Base-by-base conservation (phyloP, 2,888 invertebrate species). In the Biston stratarius region DNA sequence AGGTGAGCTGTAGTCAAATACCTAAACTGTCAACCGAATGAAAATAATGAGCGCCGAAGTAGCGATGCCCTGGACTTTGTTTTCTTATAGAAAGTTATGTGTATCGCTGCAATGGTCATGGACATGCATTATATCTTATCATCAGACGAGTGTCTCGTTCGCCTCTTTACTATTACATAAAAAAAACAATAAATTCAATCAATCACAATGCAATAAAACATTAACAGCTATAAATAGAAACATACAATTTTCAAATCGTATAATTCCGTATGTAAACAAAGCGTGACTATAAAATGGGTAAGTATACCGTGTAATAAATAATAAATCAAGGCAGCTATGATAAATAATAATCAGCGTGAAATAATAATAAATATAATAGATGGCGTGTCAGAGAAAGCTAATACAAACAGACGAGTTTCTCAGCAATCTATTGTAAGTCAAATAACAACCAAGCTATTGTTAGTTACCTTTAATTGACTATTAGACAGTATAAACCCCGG, bases 351-450 rank as follows among this genome's bases (percentile, higher is more conserved):
- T 61, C 11, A 58, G 55, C 66, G 61, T 69, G 62, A 67, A 72
- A 71, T 63, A 60, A 68, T 62, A 47, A 66, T 53, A 45, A 45
- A 48, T 52, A 14, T 53, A 36, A 63, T 45, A 71, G 55, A 65
- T 70, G 48, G 69, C 69, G 72, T 70, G 74, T 38, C 42, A 52
- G 69, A 60, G 74, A 74, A 74, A 74, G 74, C 70, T 60, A 67
- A 61, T 57, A 67, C 49, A 64, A 24, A 61, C 66, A 63, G 52
- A 51, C 62, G 48, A 57, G 64, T 67, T 61, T 71, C 67, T 15
- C 67, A 60, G 48, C 44, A 47, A 57, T 52, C 55, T 62, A 52
- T 67, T 67, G 57, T 61, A 34, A 48, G 47, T 24, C 24, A 24
- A 24, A 1, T 3, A 24, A 33, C 51, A 38, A 3, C 24, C 48